Evolutionary conservation across 2,888 invertebrate genomes (phyloP).

Genomic region (Griposia aprilina): DNA sequence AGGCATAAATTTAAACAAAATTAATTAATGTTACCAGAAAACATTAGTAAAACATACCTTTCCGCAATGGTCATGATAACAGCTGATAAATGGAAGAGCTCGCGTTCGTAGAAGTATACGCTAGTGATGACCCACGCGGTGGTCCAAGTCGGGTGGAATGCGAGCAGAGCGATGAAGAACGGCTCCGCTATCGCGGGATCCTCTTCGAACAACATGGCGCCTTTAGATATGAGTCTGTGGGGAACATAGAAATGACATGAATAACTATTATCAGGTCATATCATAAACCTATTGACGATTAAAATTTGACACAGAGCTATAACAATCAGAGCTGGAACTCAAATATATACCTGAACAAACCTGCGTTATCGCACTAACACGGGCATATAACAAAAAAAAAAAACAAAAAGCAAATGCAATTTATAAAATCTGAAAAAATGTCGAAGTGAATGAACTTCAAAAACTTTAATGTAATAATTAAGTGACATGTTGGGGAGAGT

Average conservation of each 20-base stretch:
- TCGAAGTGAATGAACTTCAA: neutral
- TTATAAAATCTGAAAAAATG: neutral
- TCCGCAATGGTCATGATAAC: conserved; percentile 72
- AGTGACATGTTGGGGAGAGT: neutral
- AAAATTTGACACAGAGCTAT: neutral
- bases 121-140: conserved; percentile 77
- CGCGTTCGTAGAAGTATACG: conserved; percentile 78
- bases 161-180: conserved; percentile 80
- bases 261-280: neutral
- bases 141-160: conserved; percentile 79
- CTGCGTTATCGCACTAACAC: neutral
- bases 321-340: neutral
- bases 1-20: neutral
- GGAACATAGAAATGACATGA: neutral
- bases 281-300: neutral
- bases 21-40: neutral
- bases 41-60: conserved; percentile 66
- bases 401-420: too few relatives aligned
- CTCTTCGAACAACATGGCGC: conserved; percentile 78
- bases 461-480: neutral
- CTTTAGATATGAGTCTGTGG: conserved; percentile 82
- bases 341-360: neutral
- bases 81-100: conserved; percentile 79
- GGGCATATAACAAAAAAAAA: neutral
- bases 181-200: conserved; percentile 79